A percentile compares a stretch with the other conserved stretches of the same genome.
Conservation (phyloP, 1,140 invertebrate genomes). For the Mactra quadrangularis region DNA sequence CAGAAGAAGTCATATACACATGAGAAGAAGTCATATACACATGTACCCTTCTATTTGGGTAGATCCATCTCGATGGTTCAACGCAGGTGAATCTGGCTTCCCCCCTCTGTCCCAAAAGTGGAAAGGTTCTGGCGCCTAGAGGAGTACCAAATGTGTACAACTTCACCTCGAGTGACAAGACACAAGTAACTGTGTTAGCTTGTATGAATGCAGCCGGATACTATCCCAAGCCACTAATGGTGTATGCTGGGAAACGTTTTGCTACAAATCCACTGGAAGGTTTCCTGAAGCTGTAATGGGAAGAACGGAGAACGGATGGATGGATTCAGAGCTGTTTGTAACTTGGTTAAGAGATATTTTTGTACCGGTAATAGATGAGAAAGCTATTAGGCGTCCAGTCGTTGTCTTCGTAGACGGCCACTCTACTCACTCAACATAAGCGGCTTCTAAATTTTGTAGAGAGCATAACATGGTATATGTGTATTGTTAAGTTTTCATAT, state of each 20-base stretch:
- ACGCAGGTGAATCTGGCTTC: slow-evolving; percentile 52
- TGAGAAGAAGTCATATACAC: too few species aligned
- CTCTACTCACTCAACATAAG: background rate
- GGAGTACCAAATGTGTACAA: slow-evolving; percentile 20
- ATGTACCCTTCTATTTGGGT: background rate
- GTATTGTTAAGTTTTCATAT: too few species aligned
- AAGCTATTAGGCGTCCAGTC: slow-evolving; percentile 1
- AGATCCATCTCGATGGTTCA: slow-evolving; percentile 6
- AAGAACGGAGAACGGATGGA: slow-evolving; percentile 26
- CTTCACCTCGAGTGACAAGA: background rate
- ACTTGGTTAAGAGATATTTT: slow-evolving; percentile 12
- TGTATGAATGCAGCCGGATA: slow-evolving; percentile 3
- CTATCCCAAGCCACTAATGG: slow-evolving; percentile 1
- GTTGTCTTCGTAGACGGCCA: slow-evolving; percentile 30
- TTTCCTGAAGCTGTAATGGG: slow-evolving; percentile 29
- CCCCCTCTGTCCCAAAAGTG: slow-evolving; percentile 29
- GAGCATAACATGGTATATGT: slow-evolving; percentile 8
- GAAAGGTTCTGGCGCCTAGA: slow-evolving; percentile 15
- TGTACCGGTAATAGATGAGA: slow-evolving; percentile 8
- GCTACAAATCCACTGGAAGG: background rate
- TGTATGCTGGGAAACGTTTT: slow-evolving; percentile 30
- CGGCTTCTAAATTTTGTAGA: slow-evolving; percentile 10
- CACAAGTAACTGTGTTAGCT: slow-evolving; percentile 29
- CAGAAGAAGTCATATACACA: background rate
- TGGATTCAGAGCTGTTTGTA: slow-evolving; percentile 26